Evolutionary conservation across 2,888 invertebrate species (phyloP).

Genomic region (Patella caerulea): DNA sequence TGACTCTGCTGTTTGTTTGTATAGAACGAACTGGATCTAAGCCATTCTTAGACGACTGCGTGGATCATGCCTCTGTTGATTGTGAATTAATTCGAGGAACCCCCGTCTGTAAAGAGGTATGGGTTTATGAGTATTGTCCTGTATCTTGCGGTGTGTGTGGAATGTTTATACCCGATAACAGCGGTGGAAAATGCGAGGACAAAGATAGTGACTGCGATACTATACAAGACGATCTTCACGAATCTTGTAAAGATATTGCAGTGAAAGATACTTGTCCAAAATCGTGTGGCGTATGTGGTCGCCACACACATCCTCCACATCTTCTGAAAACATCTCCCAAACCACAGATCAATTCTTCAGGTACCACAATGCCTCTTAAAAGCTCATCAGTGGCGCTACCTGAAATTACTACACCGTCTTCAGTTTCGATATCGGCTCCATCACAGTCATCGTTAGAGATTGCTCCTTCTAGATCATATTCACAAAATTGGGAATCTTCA

Average conservation of each 20-base stretch:
- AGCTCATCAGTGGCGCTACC: background rate
- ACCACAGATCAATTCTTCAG: background rate
- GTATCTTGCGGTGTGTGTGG: background rate
- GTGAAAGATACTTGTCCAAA: background rate
- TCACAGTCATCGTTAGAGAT: background rate
- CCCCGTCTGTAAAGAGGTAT: background rate
- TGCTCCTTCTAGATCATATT: no score
- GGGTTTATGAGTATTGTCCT: slow-evolving; percentile 2
- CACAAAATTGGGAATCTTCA: no score
- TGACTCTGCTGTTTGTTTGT: no score
- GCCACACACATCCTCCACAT: background rate
- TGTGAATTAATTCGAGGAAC: slow-evolving; percentile 1
- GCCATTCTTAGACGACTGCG: background rate
- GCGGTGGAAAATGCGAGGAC: background rate
- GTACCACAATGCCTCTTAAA: background rate
- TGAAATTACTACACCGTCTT: background rate
- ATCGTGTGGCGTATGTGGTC: background rate
- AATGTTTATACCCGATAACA: background rate
- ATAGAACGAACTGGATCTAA: no score
- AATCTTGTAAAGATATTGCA: background rate
- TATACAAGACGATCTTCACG: background rate
- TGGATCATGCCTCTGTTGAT: background rate
- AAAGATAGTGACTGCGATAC: background rate
- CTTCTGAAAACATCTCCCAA: background rate
- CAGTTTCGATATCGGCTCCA: background rate